phyloP scores from a whole-genome alignment of 2,888 invertebrate genomes.

The Physocephala rufipes region DNA sequence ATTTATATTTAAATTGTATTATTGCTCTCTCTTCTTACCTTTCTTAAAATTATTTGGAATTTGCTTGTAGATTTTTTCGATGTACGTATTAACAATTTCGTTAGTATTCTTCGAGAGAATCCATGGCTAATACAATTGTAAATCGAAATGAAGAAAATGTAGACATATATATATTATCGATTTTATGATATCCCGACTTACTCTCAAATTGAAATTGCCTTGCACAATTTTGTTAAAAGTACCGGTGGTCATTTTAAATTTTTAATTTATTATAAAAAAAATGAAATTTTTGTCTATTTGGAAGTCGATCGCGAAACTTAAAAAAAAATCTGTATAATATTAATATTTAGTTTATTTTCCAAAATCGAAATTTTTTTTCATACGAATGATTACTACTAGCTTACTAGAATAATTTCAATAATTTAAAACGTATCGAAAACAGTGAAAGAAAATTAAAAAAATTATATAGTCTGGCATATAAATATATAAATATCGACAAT shows the following conservation, averaged over 20 bases:
- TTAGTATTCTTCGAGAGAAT: slow-evolving; percentile 49
- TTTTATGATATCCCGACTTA: slow-evolving; percentile 28
- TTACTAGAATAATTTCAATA: background rate
- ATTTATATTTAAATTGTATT: no score
- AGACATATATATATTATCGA: background rate
- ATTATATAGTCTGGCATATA: no score
- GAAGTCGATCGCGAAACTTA: background rate
- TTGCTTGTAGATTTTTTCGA: slow-evolving; percentile 50
- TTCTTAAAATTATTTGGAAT: slow-evolving; percentile 46
- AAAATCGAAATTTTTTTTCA: slow-evolving; percentile 16
- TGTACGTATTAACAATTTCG: slow-evolving; percentile 49
- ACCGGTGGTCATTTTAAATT: slow-evolving; percentile 46
- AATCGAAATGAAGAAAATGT: background rate
- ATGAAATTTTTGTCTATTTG: slow-evolving; percentile 19
- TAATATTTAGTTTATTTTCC: slow-evolving; percentile 11
- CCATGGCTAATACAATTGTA: slow-evolving; percentile 46
- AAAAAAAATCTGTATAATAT: slow-evolving; percentile 4
- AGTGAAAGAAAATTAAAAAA: background rate
- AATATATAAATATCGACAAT: no score
- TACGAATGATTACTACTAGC: slow-evolving; percentile 12
- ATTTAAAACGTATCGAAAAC: background rate
- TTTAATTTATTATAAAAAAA: slow-evolving; percentile 12
- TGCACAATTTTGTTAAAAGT: slow-evolving; percentile 51
- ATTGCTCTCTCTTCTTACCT: slow-evolving; percentile 40
- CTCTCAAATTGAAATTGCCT: slow-evolving; percentile 49